Evolutionary conservation across 2,797 vertebrate genomes (phyloP).

Genomic region (Dryobates pubescens): DNA sequence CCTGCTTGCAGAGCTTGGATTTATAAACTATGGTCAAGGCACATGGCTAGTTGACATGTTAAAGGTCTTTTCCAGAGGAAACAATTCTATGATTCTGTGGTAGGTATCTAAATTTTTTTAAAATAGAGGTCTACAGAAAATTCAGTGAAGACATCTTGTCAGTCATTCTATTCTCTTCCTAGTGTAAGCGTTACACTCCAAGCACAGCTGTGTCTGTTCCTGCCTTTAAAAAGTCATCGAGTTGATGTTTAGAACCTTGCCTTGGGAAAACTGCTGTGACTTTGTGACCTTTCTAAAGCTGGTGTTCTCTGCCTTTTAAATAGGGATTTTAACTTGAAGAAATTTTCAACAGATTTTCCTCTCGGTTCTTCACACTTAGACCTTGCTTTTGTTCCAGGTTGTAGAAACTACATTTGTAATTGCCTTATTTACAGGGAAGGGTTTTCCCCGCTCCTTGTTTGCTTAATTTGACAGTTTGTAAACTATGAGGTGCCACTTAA

Average conservation of each 20-base stretch:
- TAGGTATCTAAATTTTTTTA: not conserved
- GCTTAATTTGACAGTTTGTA: conserved; percentile 15
- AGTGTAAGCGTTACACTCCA: not conserved
- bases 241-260: not conserved
- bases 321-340: conserved; percentile 18
- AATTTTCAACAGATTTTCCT: conserved; percentile 47
- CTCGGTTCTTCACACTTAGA: not conserved
- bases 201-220: not conserved
- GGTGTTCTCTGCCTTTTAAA: conserved; percentile 1
- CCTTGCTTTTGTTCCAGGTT: conserved; percentile 21
- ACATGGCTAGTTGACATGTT: not conserved
- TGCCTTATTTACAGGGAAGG: conserved; percentile 44
- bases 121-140: not conserved
- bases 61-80: too few relatives aligned
- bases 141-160: not conserved
- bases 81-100: too few relatives aligned
- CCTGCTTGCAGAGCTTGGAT: not conserved
- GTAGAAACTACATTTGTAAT: conserved; percentile 39
- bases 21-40: not conserved
- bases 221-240: conserved; percentile 1
- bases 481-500: not conserved
- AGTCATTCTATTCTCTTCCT: not conserved
- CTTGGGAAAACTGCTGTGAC: conserved; percentile 36
- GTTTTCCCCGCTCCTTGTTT: not conserved
- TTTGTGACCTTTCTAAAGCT: conserved; percentile 29